Conservation (phyloP, 1,140 invertebrate genomes). For the Listronotus oregonensis region DNA sequence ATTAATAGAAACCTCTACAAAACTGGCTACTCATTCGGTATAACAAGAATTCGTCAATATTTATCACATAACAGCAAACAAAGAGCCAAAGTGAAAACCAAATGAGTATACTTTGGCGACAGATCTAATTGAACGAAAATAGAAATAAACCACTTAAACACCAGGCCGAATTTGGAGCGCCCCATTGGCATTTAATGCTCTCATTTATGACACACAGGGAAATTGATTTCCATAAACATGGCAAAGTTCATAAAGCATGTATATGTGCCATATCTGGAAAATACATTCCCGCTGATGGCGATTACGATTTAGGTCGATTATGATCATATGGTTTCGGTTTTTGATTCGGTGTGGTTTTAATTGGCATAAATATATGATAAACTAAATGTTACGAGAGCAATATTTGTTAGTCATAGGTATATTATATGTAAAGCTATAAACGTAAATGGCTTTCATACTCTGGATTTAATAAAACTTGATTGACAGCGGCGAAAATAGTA, state of each 20-base stretch:
- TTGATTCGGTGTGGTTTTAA: slow-evolving; percentile 16
- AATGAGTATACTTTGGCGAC: slow-evolving; percentile 7
- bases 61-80: slow-evolving; percentile 9
- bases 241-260: slow-evolving; percentile 28
- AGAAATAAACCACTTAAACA: slow-evolving; percentile 28
- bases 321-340: slow-evolving; percentile 21
- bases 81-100: slow-evolving; percentile 6
- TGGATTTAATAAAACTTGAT: too few relatives aligned
- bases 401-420: not conserved
- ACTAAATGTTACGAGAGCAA: slow-evolving; percentile 8
- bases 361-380: not conserved
- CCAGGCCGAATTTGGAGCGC: slow-evolving; percentile 14
- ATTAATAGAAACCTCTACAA: too few relatives aligned
- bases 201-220: slow-evolving; percentile 25
- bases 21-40: too few relatives aligned
- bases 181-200: slow-evolving; percentile 20
- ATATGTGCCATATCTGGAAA: slow-evolving; percentile 30
- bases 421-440: too few relatives aligned
- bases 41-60: not conserved
- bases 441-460: too few relatives aligned
- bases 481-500: too few relatives aligned
- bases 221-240: slow-evolving; percentile 37
- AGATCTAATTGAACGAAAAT: slow-evolving; percentile 23
- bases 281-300: not conserved
- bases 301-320: slow-evolving; percentile 2